Conservation (phyloP, 2,888 invertebrate genomes). For the Oithona nana region DNA sequence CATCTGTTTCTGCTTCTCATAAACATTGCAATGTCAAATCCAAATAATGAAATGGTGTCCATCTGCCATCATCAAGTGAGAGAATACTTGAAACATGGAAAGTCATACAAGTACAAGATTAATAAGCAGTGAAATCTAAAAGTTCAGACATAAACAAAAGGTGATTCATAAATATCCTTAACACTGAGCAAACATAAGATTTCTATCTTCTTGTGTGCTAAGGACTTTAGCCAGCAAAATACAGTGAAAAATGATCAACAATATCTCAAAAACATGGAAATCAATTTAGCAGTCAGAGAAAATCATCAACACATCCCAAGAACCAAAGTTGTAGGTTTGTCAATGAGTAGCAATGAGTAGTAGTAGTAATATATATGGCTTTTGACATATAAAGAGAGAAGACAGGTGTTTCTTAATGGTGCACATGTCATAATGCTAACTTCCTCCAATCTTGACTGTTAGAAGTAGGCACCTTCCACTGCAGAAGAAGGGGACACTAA, state of each 20-base stretch:
- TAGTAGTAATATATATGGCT: background rate
- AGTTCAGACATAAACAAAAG: background rate
- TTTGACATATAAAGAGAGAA: background rate
- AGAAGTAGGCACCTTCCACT: background rate
- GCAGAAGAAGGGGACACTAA: background rate
- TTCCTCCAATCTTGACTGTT: background rate
- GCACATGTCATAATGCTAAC: background rate
- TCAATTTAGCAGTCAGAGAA: background rate
- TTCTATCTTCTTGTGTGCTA: background rate
- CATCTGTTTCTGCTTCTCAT: too few relatives aligned
- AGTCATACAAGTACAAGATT: background rate
- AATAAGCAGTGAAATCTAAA: background rate
- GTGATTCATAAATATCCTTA: background rate
- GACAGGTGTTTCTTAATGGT: background rate
- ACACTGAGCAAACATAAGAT: background rate
- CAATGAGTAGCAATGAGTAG: too few relatives aligned
- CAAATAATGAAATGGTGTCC: background rate
- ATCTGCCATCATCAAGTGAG: background rate
- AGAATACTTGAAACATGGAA: background rate
- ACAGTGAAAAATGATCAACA: background rate
- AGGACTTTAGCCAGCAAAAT: background rate
- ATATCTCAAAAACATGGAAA: background rate
- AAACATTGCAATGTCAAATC: too few relatives aligned
- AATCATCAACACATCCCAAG: background rate
- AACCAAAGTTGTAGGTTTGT: too few relatives aligned